Conservation (phyloP, 2,797 vertebrate species). For the Macropus fuliginosus region DNA sequence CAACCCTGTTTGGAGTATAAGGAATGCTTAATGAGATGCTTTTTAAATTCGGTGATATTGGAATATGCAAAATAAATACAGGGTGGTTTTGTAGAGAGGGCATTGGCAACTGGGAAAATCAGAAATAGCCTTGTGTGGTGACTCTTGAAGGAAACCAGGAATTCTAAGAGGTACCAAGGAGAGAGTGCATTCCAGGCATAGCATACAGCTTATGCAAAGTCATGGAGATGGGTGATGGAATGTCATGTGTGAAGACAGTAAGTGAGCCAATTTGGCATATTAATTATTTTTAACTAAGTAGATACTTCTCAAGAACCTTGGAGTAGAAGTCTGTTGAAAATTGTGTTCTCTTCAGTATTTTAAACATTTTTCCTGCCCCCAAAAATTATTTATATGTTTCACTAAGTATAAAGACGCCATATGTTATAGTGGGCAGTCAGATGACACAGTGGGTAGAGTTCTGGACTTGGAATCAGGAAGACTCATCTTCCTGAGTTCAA, state of each 20-base stretch:
- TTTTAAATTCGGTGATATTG: not conserved
- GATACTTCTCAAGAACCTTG: no score
- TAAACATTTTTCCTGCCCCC: not conserved
- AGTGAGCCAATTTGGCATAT: not conserved
- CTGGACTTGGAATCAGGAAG: not conserved
- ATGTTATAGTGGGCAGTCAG: not conserved
- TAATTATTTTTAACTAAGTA: not conserved
- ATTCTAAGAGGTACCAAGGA: not conserved
- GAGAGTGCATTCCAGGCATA: not conserved
- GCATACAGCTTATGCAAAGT: not conserved
- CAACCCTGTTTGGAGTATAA: not conserved
- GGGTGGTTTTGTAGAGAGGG: not conserved
- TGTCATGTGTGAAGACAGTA: not conserved
- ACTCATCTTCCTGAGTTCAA: not conserved
- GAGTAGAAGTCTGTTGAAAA: not conserved
- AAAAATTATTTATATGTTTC: not conserved
- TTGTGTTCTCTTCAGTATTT: not conserved
- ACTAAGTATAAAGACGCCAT: not conserved
- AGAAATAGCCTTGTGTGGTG: not conserved
- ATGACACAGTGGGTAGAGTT: not conserved
- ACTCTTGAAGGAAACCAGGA: not conserved
- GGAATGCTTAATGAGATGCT: not conserved
- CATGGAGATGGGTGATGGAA: not conserved
- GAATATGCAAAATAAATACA: not conserved
- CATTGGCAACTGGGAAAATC: not conserved